A percentile compares a stretch with the other conserved stretches of the same genome.
Conservation (phyloP, 2,113 vertebrate genomes). For the Chunga burmeisteri region DNA sequence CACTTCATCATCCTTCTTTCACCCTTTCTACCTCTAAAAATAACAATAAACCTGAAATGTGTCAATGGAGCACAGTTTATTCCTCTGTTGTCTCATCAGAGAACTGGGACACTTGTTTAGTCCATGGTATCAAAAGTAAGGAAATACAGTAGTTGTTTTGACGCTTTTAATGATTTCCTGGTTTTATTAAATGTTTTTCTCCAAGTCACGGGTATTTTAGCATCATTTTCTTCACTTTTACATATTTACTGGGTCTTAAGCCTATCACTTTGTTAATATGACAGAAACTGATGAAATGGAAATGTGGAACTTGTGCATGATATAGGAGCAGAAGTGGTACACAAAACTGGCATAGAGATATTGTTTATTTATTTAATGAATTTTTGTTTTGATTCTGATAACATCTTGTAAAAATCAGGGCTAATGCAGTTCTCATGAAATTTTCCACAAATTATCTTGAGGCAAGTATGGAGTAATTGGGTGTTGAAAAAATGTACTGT, state of each 20-base stretch:
- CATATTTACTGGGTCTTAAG: background rate
- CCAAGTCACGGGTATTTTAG: background rate
- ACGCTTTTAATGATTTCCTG: background rate
- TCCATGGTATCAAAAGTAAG: background rate
- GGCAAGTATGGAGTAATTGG: background rate
- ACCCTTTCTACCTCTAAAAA: background rate
- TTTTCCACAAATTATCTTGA: constrained; percentile 35
- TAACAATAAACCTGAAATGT: background rate
- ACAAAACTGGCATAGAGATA: background rate
- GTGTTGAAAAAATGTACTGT: background rate
- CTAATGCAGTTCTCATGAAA: background rate
- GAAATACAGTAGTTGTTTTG: background rate
- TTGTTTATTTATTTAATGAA: background rate
- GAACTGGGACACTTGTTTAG: background rate
- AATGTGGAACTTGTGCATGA: background rate
- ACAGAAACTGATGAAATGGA: background rate
- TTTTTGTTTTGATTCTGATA: constrained; percentile 2
- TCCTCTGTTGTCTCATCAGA: background rate
- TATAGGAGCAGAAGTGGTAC: background rate
- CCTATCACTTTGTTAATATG: background rate
- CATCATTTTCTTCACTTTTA: background rate
- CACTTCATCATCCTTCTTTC: background rate
- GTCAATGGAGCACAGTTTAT: background rate
- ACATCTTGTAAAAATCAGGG: constrained; percentile 3
- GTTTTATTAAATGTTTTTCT: background rate